A percentile compares a stretch with the other conserved stretches of the same genome.
Conservation (phyloP, 2,797 vertebrate species). For the Bradypodion ventrale region DNA sequence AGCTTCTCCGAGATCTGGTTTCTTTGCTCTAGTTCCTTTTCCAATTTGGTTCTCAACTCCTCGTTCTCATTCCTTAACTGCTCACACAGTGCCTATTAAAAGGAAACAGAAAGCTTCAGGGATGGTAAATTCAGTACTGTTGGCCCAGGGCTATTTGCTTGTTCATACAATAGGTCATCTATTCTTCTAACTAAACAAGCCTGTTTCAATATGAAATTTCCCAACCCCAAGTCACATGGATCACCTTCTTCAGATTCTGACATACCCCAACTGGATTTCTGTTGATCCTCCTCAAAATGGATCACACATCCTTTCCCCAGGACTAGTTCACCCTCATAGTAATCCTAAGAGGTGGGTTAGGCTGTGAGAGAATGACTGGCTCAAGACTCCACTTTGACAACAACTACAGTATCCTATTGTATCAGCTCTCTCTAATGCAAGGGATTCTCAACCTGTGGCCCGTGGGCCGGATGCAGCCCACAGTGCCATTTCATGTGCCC, state of each 20-base stretch:
- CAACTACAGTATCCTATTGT: background rate
- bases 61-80: conserved; percentile 95
- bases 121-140: background rate
- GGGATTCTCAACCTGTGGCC: too few species aligned
- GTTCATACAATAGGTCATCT: background rate
- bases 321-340: background rate
- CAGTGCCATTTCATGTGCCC: too few species aligned
- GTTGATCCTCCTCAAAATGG: background rate
- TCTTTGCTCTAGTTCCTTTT: conserved; percentile 92
- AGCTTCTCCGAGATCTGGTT: conserved; percentile 91
- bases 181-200: accelerated
- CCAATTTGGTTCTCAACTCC: conserved; percentile 92
- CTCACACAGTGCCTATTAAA: conserved; percentile 89
- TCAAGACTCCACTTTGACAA: background rate
- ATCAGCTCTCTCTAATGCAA: background rate
- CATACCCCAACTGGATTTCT: background rate
- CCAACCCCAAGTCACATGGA: too few species aligned
- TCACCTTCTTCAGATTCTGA: background rate
- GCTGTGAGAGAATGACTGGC: background rate
- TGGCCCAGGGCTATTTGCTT: background rate
- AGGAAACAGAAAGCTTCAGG: background rate
- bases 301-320: background rate
- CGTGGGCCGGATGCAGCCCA: too few species aligned
- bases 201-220: background rate
- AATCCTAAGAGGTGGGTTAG: too few species aligned